Percentiles rank a stretch among this genome's conserved stretches.
These are phyloP conservation scores for Asteroscopus sphinx DNA, from an alignment of 2,888 invertebrate species.

Conservation along the genomic window DNA sequence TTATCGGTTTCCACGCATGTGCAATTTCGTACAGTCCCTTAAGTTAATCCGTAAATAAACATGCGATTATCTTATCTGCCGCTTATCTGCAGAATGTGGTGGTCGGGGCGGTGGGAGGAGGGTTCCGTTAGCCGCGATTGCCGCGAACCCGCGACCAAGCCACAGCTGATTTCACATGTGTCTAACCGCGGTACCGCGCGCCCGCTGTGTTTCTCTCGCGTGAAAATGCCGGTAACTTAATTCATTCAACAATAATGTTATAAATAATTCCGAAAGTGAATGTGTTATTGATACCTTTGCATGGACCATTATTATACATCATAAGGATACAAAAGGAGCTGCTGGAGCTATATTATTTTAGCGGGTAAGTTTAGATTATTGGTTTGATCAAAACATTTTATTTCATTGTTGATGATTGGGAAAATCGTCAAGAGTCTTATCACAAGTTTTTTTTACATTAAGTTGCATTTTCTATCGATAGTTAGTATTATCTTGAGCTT, in stretches of 20 bases:
- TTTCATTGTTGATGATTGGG: background rate
- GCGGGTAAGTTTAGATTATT: conserved; percentile 65
- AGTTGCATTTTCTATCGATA: background rate
- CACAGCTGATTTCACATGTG: conserved; percentile 89
- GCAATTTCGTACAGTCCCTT: conserved; percentile 43
- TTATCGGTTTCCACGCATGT: conserved; percentile 29
- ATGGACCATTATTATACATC: conserved; percentile 52
- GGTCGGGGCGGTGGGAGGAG: conserved; percentile 62
- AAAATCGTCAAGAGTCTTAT: background rate
- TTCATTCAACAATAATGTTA: conserved; percentile 52
- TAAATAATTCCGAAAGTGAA: conserved; percentile 67
- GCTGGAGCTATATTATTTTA: conserved; percentile 54
- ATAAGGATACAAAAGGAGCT: conserved; percentile 53
- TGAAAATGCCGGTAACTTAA: conserved; percentile 79
- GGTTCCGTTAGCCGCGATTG: conserved; percentile 55
- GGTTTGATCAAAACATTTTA: conserved; percentile 5
- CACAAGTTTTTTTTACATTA: background rate
- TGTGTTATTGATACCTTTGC: conserved; percentile 65
- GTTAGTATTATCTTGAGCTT: conserved; percentile 15
- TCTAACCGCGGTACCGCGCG: conserved; percentile 71
- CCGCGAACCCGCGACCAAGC: conserved; percentile 59
- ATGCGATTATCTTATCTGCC: conserved; percentile 75
- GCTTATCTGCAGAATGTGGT: conserved; percentile 71
- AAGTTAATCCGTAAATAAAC: conserved; percentile 76
- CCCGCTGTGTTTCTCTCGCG: conserved; percentile 62